phyloP scores from a whole-genome alignment of 2,797 vertebrate species.

The Sebastes taczanowskii region DNA sequence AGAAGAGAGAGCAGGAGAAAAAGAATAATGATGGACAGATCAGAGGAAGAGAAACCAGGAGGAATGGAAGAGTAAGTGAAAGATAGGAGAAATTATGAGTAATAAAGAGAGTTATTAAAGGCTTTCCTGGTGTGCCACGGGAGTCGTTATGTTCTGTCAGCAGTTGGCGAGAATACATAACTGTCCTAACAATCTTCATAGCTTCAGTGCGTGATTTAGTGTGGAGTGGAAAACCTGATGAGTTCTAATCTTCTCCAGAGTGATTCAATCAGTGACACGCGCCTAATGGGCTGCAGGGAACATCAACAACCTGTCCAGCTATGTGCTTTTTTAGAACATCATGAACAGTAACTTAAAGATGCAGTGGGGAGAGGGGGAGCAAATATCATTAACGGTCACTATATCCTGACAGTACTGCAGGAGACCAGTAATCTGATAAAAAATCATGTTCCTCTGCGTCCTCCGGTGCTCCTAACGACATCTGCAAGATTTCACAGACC shows the following conservation, averaged over 20 bases:
- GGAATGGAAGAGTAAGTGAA: background rate
- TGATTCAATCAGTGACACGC: background rate
- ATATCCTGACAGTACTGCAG: too few relatives aligned
- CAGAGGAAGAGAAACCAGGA: background rate
- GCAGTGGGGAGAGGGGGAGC: background rate
- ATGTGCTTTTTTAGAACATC: conserved; percentile 1
- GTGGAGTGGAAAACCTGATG: background rate
- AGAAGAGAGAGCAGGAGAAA: background rate
- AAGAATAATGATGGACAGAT: background rate
- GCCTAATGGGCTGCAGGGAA: background rate
- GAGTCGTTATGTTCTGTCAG: background rate
- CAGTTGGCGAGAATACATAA: background rate
- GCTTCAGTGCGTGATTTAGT: background rate
- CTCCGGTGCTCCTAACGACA: too few relatives aligned
- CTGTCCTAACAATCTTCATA: background rate
- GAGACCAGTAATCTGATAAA: too few relatives aligned
- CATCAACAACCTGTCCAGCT: conserved; percentile 2
- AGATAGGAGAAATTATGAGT: background rate
- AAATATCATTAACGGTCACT: too few relatives aligned
- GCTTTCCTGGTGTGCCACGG: conserved; percentile 4
- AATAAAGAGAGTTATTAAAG: conserved; percentile 23
- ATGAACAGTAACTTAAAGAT: background rate
- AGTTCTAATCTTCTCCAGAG: background rate
- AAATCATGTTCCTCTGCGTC: too few relatives aligned
- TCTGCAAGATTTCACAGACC: too few relatives aligned